Conservation (phyloP, 2,888 invertebrate species). For the Pinctada fucata region DNA sequence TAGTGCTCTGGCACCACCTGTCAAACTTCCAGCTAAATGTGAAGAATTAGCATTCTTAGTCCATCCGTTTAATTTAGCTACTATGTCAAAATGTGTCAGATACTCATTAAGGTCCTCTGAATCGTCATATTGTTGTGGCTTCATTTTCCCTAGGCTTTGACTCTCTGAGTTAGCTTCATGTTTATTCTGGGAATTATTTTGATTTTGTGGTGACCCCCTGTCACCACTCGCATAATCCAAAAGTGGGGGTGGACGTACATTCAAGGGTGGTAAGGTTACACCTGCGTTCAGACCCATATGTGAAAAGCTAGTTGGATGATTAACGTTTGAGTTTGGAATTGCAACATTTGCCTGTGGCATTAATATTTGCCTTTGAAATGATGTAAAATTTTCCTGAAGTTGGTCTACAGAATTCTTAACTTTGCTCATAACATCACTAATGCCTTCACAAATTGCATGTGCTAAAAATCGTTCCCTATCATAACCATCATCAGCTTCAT, state of each 20-base stretch:
- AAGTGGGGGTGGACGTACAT: neutral
- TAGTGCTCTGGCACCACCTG: neutral
- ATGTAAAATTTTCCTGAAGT: neutral
- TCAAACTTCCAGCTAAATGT: constrained; percentile 18
- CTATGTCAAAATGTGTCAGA: neutral
- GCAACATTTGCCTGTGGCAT: neutral
- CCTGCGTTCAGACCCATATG: neutral
- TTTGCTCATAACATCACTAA: neutral
- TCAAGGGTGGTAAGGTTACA: too few relatives aligned
- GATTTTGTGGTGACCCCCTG: neutral
- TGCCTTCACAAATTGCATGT: neutral
- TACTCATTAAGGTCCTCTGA: neutral
- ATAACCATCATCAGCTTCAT: too few relatives aligned
- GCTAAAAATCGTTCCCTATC: neutral
- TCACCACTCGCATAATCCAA: neutral
- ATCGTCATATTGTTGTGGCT: neutral
- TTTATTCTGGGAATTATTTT: neutral
- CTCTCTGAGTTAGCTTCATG: neutral
- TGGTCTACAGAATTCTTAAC: neutral
- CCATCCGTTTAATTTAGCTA: constrained; percentile 17
- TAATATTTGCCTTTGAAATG: neutral
- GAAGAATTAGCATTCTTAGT: neutral
- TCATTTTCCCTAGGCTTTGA: neutral
- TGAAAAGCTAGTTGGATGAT: neutral
- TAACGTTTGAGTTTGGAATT: neutral